Percentiles rank a stretch among this genome's conserved stretches.
These are phyloP conservation scores for Ips typographus DNA, from an alignment of 1,140 invertebrate genomes.

Conservation along the genomic window DNA sequence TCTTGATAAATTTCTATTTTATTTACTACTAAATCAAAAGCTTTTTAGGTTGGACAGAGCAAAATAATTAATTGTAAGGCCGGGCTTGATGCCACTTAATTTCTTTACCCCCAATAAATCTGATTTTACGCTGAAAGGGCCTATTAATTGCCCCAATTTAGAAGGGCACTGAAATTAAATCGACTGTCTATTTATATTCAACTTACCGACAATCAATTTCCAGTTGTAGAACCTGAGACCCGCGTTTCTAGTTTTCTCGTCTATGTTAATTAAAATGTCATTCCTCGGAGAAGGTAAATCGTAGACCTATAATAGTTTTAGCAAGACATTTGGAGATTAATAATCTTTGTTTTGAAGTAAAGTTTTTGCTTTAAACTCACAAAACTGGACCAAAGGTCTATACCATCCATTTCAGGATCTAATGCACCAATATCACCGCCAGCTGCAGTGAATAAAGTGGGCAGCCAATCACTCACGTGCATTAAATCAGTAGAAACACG, in stretches of 20 bases:
- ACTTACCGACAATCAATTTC: conserved; percentile 56
- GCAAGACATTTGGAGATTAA: too few species aligned
- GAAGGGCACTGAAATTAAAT: conserved; percentile 8
- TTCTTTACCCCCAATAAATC: conserved; percentile 5
- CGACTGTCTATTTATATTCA: conserved; percentile 5
- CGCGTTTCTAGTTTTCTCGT: conserved; percentile 53
- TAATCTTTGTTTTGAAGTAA: neutral
- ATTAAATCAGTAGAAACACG: conserved; percentile 62
- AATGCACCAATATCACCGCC: conserved; percentile 53
- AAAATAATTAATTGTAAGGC: neutral
- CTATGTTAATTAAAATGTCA: conserved; percentile 54
- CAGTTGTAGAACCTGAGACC: conserved; percentile 52
- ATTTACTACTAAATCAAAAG: neutral
- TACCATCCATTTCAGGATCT: conserved; percentile 53
- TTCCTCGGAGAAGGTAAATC: conserved; percentile 53
- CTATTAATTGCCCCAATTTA: conserved; percentile 5
- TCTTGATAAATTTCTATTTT: neutral
- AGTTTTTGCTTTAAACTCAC: conserved; percentile 16
- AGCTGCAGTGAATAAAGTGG: conserved; percentile 58
- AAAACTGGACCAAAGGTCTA: conserved; percentile 56
- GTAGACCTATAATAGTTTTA: conserved; percentile 39
- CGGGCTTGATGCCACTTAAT: neutral
- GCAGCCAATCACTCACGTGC: conserved; percentile 75
- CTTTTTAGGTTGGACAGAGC: neutral
- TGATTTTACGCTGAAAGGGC: neutral